These are phyloP conservation scores for Malurus elegans DNA, from an alignment of 2,113 vertebrate species.

Conservation along the genomic window DNA sequence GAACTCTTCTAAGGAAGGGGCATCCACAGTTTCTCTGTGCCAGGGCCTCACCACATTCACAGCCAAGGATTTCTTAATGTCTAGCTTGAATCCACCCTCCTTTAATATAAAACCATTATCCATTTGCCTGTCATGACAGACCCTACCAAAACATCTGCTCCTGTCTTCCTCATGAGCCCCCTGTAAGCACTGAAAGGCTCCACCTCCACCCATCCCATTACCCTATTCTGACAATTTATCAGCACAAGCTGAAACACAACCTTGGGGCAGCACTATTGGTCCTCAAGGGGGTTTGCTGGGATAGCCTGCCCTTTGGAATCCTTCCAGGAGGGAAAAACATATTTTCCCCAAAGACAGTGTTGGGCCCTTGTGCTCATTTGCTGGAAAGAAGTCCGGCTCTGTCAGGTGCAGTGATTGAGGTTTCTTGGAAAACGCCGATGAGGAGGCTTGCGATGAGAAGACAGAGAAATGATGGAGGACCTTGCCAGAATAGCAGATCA, in stretches of 20 bases:
- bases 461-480: not conserved
- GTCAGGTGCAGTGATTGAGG: conserved; percentile 38
- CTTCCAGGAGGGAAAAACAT: not conserved
- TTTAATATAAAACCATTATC: not conserved
- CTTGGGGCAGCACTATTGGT: not conserved
- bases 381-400: not conserved
- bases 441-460: conserved; percentile 16
- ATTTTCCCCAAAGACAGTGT: not conserved
- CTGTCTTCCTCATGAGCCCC: not conserved
- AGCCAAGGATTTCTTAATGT: not conserved
- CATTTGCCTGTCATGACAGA: not conserved
- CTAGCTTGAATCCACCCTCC: not conserved
- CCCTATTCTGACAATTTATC: not conserved
- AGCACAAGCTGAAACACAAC: not conserved
- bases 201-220: not conserved
- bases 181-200: not conserved
- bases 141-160: not conserved
- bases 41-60: not conserved
- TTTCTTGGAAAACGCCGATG: conserved; percentile 43
- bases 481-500: conserved; percentile 41
- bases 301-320: not conserved
- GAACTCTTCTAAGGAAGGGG: not conserved
- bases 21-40: not conserved
- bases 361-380: not conserved
- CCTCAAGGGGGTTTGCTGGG: not conserved